Evolutionary conservation across 2,113 vertebrate species (phyloP), one percentile per base, ranked within the genome.

Genomic region (Alligator sinensis): DNA sequence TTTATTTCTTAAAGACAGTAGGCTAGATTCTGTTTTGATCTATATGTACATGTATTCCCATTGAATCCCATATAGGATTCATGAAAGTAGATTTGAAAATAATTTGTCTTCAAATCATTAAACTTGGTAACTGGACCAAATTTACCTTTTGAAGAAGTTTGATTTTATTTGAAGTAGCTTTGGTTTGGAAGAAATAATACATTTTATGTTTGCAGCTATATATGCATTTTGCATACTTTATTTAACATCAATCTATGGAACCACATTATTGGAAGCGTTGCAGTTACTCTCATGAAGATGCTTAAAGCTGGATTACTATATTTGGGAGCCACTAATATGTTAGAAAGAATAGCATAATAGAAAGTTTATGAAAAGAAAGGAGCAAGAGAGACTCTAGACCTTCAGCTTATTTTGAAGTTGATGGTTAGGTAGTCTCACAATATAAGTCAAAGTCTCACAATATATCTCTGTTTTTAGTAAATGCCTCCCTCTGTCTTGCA

Each of bases 401-500:
- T 82, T 47, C 47, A 47, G 60, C n/a, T 90, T 66, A 86, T 89
- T 28, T 89, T 19, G 62, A 84, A 30, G 12, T 63, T 78, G 12
- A 5, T 80, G 81, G 38, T 86, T 92, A 85, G 63, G 87, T 19
- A 59, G 64, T 92, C 70, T 58, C 75, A 76, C 82, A 93, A 95
- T 94, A 88, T 90, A 58, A 87, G 72, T 63, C 81, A 13, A 54
- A 79, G 70, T 79, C 80, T 91, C 90, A 80, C 18, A 81, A 16
- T 87, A 80, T 86, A 88, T 87, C 91, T 80, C 66, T 66, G 13
- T 66, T 91, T 47, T 88, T 92, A 96, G 91, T 68, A 82, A 95
- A 94, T 63, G 61, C 30, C 27, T 84, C 25, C 38, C 38, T 88
- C 80, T 94, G 77, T 87, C 88, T 82, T 0, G 0, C 54, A 88